These are phyloP conservation scores for Pithys albifrons DNA, from an alignment of 2,113 vertebrate genomes.

Conservation along the genomic window DNA sequence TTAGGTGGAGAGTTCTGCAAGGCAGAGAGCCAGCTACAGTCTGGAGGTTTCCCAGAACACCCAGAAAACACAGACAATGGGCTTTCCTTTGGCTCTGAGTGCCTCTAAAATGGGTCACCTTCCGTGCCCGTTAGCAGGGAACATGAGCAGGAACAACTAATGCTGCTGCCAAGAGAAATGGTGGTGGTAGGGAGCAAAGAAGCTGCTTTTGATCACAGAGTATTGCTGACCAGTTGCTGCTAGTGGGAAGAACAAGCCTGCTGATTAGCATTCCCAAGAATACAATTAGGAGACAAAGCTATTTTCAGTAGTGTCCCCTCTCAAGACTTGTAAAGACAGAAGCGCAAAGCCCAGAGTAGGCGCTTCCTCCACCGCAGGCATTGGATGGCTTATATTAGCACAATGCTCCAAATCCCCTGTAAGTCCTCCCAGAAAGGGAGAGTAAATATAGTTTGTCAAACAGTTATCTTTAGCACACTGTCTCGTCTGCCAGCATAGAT, in stretches of 20 bases:
- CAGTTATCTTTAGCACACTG: constrained; percentile 67
- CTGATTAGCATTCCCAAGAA: constrained; percentile 49
- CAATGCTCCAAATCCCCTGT: constrained; percentile 66
- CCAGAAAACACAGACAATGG: not conserved
- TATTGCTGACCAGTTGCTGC: not conserved
- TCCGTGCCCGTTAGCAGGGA: not conserved
- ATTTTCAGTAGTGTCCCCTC: constrained; percentile 30
- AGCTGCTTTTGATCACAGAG: not conserved
- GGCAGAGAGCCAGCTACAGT: not conserved
- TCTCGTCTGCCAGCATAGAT: constrained; percentile 55
- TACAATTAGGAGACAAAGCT: constrained; percentile 45
- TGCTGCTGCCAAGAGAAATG: not conserved
- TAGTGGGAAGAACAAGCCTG: constrained; percentile 21
- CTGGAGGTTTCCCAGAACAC: not conserved
- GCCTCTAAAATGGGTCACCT: not conserved
- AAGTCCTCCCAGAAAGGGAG: constrained; percentile 69
- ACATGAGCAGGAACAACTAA: not conserved
- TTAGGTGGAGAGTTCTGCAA: not conserved
- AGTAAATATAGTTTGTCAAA: constrained; percentile 69
- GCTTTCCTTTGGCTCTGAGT: not conserved
- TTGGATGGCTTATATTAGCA: constrained; percentile 60
- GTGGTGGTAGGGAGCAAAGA: not conserved
- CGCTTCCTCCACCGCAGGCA: constrained; percentile 50
- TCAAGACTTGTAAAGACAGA: constrained; percentile 41
- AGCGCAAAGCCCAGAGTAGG: not conserved